A percentile compares a stretch with the other conserved stretches of the same genome.
Evolutionary conservation across 2,888 invertebrate genomes (phyloP).

Genomic region (Xestia c-nigrum): DNA sequence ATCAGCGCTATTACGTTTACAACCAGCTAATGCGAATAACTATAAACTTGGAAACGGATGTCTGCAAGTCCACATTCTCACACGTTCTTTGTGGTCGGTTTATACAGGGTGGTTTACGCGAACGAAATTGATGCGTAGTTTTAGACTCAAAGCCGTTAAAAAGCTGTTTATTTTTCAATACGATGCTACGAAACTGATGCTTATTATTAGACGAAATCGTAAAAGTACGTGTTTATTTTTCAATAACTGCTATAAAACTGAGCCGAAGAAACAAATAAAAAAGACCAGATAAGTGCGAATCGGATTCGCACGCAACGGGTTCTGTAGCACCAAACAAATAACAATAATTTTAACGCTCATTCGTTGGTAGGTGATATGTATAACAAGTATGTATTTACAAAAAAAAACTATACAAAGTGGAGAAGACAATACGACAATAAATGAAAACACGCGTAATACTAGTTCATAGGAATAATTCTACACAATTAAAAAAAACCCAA

Average conservation of each 20-base stretch:
- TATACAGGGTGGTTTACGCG: slow-evolving; percentile 13
- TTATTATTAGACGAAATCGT: slow-evolving; percentile 30
- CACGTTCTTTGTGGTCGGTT: slow-evolving; percentile 19
- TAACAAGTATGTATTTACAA: no score
- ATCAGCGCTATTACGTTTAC: slow-evolving; percentile 17
- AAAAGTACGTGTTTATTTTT: slow-evolving; percentile 27
- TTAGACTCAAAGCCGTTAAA: slow-evolving; percentile 2
- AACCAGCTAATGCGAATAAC: slow-evolving; percentile 48
- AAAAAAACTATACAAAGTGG: no score
- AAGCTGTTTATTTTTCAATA: slow-evolving; percentile 19
- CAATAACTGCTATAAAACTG: slow-evolving; percentile 10
- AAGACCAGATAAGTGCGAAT: not conserved
- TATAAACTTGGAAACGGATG: slow-evolving; percentile 63
- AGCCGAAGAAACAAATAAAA: slow-evolving; percentile 3
- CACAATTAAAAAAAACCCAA: no score
- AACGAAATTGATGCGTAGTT: slow-evolving; percentile 8
- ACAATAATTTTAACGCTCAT: no score
- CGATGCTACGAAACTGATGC: slow-evolving; percentile 1
- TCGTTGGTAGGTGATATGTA: no score
- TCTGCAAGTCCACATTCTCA: slow-evolving; percentile 36
- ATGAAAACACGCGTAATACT: no score
- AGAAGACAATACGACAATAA: no score
- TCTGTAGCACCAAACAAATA: no score
- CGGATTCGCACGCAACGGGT: no score
- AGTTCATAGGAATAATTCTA: no score